Percentiles rank a stretch among this genome's conserved stretches.
Conservation (phyloP, 2,888 invertebrate species). For the Aphodius sticticus region DNA sequence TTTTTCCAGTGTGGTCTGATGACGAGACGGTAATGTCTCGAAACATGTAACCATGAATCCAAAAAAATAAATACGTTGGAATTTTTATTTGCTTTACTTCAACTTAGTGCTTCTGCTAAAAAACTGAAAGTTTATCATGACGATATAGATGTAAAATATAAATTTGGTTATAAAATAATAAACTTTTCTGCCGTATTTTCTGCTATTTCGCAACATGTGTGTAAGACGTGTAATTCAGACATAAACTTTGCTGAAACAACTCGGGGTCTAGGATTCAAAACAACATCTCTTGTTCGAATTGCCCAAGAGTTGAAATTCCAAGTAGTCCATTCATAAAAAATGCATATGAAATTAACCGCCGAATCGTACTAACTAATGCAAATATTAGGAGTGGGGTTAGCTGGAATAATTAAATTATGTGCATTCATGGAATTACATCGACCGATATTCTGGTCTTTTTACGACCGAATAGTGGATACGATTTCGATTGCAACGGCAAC, state of each 20-base stretch:
- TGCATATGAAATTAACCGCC: constrained; percentile 42
- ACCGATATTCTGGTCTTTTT: constrained; percentile 40
- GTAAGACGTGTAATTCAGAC: constrained; percentile 28
- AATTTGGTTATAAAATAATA: too few species aligned
- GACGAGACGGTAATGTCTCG: too few species aligned
- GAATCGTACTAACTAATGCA: constrained; percentile 35
- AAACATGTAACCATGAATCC: too few species aligned
- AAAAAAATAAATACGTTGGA: too few species aligned
- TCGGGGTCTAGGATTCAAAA: constrained; percentile 42
- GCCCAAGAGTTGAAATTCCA: constrained; percentile 37
- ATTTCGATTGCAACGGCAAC: constrained; percentile 12
- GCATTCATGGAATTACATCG: constrained; percentile 42
- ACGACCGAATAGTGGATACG: constrained; percentile 34
- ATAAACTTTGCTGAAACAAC: constrained; percentile 39
- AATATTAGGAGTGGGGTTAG: constrained; percentile 40
- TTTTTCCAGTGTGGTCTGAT: too few species aligned
- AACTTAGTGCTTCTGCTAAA: too few species aligned
- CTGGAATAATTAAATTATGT: constrained; percentile 43
- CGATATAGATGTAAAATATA: too few species aligned
- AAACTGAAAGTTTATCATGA: too few species aligned
- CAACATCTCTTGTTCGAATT: constrained; percentile 40
- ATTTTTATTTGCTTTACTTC: too few species aligned
- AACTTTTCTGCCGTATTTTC: constrained; percentile 7
- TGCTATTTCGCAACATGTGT: constrained; percentile 29
- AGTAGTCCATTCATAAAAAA: constrained; percentile 38